Percentiles rank a stretch among this genome's conserved stretches.
Conservation (phyloP, 92 coral and sea anemone genomes). For the Virgularia gustaviana region DNA sequence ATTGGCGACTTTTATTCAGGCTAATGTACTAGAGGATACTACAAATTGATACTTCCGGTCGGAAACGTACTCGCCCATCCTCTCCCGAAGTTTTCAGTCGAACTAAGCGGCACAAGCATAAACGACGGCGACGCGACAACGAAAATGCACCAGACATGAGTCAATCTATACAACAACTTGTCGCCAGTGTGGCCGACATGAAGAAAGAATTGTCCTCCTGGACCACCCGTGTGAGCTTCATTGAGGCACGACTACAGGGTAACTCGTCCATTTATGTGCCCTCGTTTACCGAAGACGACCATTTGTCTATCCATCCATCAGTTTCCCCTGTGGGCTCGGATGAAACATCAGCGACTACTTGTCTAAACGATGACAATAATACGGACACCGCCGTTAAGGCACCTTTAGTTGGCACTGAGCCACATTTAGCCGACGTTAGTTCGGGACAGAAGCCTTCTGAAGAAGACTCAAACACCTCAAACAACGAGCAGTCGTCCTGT, state of each 20-base stretch:
- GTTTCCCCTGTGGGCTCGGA: too few species aligned
- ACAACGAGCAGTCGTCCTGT: not conserved
- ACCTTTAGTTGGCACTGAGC: slow-evolving; percentile 37
- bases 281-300: slow-evolving; percentile 1
- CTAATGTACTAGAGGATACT: not conserved
- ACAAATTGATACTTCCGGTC: not conserved
- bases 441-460: not conserved
- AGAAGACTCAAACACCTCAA: not conserved
- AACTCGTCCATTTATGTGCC: not conserved
- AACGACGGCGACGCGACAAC: slow-evolving; percentile 22
- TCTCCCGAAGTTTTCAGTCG: slow-evolving; percentile 5
- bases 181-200: slow-evolving; percentile 9
- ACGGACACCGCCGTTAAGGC: slow-evolving; percentile 22
- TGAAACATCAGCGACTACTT: too few species aligned
- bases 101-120: not conserved
- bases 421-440: slow-evolving; percentile 34
- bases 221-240: not conserved
- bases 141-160: not conserved
- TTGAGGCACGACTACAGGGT: slow-evolving; percentile 5
- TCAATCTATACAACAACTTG: not conserved
- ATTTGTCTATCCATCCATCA: slow-evolving; percentile 18
- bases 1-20: not conserved
- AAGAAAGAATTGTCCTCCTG: slow-evolving; percentile 15
- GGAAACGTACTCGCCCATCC: slow-evolving; percentile 18
- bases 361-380: not conserved